phyloP scores from a whole-genome alignment of 1,140 invertebrate species.

The Pseudomyrmex flavicornis region DNA sequence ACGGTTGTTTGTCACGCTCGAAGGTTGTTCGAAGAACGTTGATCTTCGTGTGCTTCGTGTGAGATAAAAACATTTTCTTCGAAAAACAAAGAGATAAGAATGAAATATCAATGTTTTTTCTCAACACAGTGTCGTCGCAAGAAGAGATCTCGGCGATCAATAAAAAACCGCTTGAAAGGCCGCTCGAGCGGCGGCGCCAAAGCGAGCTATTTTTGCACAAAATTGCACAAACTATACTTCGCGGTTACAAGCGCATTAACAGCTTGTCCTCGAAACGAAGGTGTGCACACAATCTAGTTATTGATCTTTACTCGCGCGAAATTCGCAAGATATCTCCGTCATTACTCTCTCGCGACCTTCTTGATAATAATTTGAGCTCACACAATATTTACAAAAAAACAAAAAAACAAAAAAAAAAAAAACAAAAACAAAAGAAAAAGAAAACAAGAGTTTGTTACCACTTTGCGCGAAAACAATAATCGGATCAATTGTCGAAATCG shows the following conservation, averaged over 20 bases:
- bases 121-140: not conserved
- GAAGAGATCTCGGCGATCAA: not conserved
- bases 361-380: no score
- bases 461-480: no score
- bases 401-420: no score
- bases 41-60: not conserved
- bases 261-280: conserved; percentile 1
- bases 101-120: no score
- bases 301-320: conserved; percentile 30
- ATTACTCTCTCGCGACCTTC: no score
- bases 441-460: no score
- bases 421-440: no score
- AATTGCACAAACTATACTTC: conserved; percentile 41
- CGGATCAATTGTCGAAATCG: not conserved
- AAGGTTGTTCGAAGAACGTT: not conserved
- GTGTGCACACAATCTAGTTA: conserved; percentile 33
- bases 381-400: not conserved
- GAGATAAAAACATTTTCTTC: not conserved
- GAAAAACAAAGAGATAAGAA: no score
- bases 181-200: not conserved
- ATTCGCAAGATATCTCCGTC: not conserved
- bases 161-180: not conserved
- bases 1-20: not conserved
- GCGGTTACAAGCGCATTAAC: not conserved
- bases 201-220: conserved; percentile 39